Evolutionary conservation across 2,113 vertebrate species (phyloP).

Genomic region (Aspiorhynchus laticeps): DNA sequence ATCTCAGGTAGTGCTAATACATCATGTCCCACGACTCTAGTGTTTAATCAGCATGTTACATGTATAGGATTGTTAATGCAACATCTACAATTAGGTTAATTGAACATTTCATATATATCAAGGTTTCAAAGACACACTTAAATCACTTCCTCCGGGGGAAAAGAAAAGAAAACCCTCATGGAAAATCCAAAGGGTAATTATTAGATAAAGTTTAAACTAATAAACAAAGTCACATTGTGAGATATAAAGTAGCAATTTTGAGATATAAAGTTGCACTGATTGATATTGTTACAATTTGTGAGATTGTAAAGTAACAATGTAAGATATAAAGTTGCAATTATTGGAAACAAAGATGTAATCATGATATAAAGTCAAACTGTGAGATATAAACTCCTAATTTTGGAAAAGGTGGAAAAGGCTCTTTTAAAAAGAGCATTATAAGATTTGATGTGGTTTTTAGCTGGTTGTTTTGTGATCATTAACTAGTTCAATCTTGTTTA

Average conservation of each 20-base stretch:
- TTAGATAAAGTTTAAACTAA: not conserved
- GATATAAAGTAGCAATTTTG: not conserved
- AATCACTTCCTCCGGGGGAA: not conserved
- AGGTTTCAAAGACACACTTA: not conserved
- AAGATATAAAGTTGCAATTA: not conserved
- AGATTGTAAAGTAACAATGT: not conserved
- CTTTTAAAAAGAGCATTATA: too few relatives aligned
- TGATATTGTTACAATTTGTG: not conserved
- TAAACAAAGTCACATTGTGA: not conserved
- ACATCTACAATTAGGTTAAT: not conserved
- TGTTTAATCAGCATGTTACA: conserved; percentile 13
- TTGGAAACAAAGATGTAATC: not conserved
- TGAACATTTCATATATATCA: not conserved
- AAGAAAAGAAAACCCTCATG: not conserved
- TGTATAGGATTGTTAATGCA: not conserved
- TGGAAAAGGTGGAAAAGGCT: not conserved
- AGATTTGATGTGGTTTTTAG: too few relatives aligned
- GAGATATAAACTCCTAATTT: too few relatives aligned
- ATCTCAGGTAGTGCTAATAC: conserved; percentile 24
- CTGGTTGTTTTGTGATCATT: too few relatives aligned
- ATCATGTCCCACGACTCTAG: not conserved
- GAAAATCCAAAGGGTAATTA: not conserved
- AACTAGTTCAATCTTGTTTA: too few relatives aligned
- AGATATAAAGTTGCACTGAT: not conserved
- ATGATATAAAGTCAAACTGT: not conserved